Conservation (phyloP, 1,140 invertebrate genomes). For the Heterodera schachtii region DNA sequence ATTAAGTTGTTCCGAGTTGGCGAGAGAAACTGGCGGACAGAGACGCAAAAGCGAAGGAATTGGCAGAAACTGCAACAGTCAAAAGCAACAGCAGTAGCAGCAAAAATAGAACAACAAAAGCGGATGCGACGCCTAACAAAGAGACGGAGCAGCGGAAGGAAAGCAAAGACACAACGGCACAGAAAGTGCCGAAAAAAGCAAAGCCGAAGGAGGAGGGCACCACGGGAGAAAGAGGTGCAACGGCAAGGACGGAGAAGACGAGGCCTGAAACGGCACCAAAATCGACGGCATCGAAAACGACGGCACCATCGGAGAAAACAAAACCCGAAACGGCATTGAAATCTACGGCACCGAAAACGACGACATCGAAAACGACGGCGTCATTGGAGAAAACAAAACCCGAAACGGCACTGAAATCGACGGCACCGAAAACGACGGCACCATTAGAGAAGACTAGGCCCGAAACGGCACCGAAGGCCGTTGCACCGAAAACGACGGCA, state of each 20-base stretch:
- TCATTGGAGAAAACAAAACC: not conserved
- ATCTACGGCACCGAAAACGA: not conserved
- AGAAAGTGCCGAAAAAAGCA: not conserved
- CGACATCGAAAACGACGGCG: too few relatives aligned
- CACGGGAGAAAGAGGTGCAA: too few relatives aligned
- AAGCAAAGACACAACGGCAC: not conserved
- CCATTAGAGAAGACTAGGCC: not conserved
- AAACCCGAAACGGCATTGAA: not conserved
- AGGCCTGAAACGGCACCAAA: not conserved
- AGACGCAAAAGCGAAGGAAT: conserved; percentile 11
- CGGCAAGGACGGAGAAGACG: not conserved
- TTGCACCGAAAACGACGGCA: too few relatives aligned
- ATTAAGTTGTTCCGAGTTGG: conserved; percentile 4
- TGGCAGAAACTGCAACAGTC: not conserved
- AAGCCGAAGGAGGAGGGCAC: not conserved
- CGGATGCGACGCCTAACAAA: not conserved
- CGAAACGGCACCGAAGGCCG: not conserved
- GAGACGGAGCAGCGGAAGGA: not conserved
- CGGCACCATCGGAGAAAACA: not conserved
- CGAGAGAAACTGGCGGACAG: not conserved
- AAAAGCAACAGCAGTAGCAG: not conserved
- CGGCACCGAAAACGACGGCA: too few relatives aligned
- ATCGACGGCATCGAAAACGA: not conserved
- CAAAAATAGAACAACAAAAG: not conserved
- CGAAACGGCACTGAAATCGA: not conserved